phyloP scores from a whole-genome alignment of 2,797 vertebrate species.

The Heliangelus exortis region DNA sequence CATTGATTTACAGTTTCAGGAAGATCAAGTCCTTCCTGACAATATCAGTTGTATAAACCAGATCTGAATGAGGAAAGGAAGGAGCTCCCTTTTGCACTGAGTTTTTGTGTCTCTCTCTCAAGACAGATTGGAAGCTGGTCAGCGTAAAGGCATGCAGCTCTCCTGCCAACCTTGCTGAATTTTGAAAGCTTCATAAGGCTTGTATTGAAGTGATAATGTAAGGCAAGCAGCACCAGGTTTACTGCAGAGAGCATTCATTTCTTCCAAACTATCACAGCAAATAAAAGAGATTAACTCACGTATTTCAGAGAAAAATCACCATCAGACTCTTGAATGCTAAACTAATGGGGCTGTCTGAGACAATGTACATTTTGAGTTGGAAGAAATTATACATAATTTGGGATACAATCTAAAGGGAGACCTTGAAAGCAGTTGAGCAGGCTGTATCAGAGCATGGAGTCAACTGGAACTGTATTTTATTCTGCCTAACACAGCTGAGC shows the following conservation, averaged over 20 bases:
- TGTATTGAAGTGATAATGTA: not conserved
- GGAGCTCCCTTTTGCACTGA: not conserved
- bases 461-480: not conserved
- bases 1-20: not conserved
- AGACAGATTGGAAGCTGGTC: not conserved
- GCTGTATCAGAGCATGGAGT: not conserved
- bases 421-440: not conserved
- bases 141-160: not conserved
- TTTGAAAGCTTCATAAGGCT: not conserved
- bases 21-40: not conserved
- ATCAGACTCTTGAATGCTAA: not conserved
- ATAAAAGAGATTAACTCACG: constrained; percentile 24
- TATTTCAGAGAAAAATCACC: constrained; percentile 35
- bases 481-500: not conserved
- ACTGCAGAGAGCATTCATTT: constrained; percentile 28
- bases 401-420: constrained; percentile 8
- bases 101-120: not conserved
- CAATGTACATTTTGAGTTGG: not conserved
- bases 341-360: not conserved
- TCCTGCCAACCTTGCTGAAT: not conserved
- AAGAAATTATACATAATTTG: constrained; percentile 21
- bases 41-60: not conserved
- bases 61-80: not conserved
- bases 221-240: not conserved
- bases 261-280: constrained; percentile 9